A percentile compares a stretch with the other conserved stretches of the same genome.
These are phyloP conservation scores for Natator depressus DNA, from an alignment of 2,113 vertebrate species.

Conservation along the genomic window DNA sequence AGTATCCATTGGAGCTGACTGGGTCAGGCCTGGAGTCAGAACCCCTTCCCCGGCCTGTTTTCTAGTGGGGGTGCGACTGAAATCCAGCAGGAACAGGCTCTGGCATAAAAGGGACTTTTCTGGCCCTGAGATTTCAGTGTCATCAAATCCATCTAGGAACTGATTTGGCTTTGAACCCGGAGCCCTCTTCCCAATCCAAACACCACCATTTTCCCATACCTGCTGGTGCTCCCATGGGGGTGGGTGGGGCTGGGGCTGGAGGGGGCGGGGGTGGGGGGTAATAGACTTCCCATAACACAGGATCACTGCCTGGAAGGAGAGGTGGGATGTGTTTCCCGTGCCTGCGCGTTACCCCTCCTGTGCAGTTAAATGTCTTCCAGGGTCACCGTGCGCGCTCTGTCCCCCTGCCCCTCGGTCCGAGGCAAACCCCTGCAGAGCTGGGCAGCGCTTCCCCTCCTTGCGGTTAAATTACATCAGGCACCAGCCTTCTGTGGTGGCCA, in stretches of 20 bases:
- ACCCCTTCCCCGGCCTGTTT: not conserved
- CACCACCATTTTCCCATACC: not conserved
- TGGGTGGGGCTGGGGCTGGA: too few relatives aligned
- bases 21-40: not conserved
- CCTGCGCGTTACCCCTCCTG: too few relatives aligned
- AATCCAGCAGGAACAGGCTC: not conserved
- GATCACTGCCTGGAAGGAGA: not conserved
- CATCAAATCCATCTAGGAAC: not conserved
- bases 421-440: not conserved
- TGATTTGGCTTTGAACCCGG: not conserved
- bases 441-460: too few relatives aligned
- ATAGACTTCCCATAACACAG: not conserved
- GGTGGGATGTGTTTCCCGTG: not conserved
- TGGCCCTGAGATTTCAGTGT: not conserved
- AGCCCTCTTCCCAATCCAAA: not conserved
- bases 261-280: not conserved
- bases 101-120: not conserved
- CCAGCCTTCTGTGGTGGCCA: not conserved
- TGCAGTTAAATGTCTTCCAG: not conserved
- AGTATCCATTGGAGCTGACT: not conserved
- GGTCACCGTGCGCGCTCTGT: accelerated
- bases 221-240: not conserved
- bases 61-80: not conserved
- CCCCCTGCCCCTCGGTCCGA: not conserved
- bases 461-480: not conserved